Evolutionary conservation across 2,888 invertebrate species (phyloP).

Genomic region (Andrena haemorrhoa): DNA sequence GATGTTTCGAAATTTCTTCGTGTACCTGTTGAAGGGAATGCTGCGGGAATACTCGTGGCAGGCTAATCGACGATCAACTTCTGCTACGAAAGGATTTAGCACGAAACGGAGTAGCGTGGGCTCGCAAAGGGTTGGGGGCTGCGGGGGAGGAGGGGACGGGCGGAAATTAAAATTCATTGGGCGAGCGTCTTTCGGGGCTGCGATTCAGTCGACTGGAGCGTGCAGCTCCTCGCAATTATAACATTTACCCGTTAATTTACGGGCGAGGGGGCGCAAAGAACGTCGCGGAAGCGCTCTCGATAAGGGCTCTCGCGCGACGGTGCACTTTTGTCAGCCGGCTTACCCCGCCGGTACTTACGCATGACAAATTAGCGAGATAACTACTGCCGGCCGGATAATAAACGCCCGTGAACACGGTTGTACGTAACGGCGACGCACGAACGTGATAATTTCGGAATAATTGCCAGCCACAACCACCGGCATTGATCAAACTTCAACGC

Average conservation of each 20-base stretch:
- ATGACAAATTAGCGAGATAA: slow-evolving; percentile 72
- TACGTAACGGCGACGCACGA: slow-evolving; percentile 51
- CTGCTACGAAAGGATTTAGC: too few relatives aligned
- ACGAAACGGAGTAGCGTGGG: too few relatives aligned
- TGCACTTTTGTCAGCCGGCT: slow-evolving; percentile 61
- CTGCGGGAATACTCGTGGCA: too few relatives aligned
- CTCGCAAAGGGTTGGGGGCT: too few relatives aligned
- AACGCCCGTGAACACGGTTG: slow-evolving; percentile 55
- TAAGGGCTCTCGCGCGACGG: slow-evolving; percentile 46
- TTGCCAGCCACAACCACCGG: slow-evolving; percentile 39
- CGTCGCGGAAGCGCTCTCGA: slow-evolving; percentile 51
- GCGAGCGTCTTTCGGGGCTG: slow-evolving; percentile 9
- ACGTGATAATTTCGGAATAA: slow-evolving; percentile 63
- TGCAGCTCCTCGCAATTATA: slow-evolving; percentile 45
- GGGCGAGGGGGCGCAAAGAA: slow-evolving; percentile 42
- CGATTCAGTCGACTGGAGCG: slow-evolving; percentile 1
- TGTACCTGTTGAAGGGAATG: too few relatives aligned
- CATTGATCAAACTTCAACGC: slow-evolving; percentile 59
- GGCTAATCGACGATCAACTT: too few relatives aligned
- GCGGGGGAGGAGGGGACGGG: not conserved
- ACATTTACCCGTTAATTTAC: slow-evolving; percentile 53
- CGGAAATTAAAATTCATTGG: slow-evolving; percentile 29
- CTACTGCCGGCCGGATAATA: slow-evolving; percentile 68
- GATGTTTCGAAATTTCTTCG: too few relatives aligned
- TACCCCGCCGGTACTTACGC: slow-evolving; percentile 55